Evolutionary conservation across 2,797 vertebrate genomes (phyloP), one percentile per base, ranked within the genome.

Genomic region (Alosa sapidissima): DNA sequence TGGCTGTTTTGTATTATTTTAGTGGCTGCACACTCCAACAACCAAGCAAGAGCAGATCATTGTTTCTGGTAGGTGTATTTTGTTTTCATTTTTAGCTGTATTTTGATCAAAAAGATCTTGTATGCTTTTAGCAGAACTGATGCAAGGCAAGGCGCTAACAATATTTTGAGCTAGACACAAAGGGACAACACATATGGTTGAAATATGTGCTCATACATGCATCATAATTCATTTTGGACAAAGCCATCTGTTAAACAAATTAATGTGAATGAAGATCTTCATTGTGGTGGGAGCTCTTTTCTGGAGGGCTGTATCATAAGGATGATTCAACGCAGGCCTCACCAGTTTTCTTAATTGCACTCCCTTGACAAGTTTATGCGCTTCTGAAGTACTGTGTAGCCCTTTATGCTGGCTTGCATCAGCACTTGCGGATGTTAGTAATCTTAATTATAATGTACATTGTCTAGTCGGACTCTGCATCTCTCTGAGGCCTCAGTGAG

Each of bases 381-480:
- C 28, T 11, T 72, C 65, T 36, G 65, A 72, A 36, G 65, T 41
- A 72, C 2, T 14, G 4, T 72, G 65, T 14, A 4, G 33, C 11
- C 65, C 14, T 72, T 72, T 72, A 14, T 72, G 65, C 65, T 5
- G 65, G 65, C 28, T 72, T 14, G 65, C 11, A 72, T 36, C 28
- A 72, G 28, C 65, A 16, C 65, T 72, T 36, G 62, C 24, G 62
- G 62, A 11, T 65, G 13, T 72, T 36, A 72, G 65, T 72, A 36
- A 36, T 36, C 65, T 72, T 72, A 83, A 62, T 83, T 58, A 45
- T 83, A 58, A 65, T 78, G 10, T 75, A n/a, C 65, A 52, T 16
- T 78, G 49, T 75, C 62, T 65, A 78, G 10, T 52, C 51, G 16
- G n/a, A 8, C 28, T 51, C 19, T 72, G 45, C n/a, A 21, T 82